Evolutionary conservation across 2,797 vertebrate genomes (phyloP).

Genomic region (Chromis chromis): DNA sequence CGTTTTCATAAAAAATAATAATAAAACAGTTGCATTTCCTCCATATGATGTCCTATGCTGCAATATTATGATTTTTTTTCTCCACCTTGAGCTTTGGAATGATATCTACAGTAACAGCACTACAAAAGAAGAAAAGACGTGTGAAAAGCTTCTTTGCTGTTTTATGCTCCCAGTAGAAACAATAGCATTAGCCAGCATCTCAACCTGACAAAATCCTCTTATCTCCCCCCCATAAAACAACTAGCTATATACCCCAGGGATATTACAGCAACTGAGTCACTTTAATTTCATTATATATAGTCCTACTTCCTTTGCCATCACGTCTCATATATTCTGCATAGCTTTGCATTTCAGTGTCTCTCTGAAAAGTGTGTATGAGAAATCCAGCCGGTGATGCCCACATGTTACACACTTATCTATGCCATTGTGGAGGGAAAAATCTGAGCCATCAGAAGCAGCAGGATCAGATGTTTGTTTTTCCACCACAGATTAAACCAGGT

Average conservation of each 20-base stretch:
- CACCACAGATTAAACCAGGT: conserved; percentile 63
- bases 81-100: conserved; percentile 65
- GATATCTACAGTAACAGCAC: conserved; percentile 72
- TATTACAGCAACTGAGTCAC: conserved; percentile 74
- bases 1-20: conserved; percentile 2
- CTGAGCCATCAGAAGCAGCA: conserved; percentile 27
- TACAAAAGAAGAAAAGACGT: conserved; percentile 71
- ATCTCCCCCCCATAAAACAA: conserved; percentile 80
- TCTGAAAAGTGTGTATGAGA: conserved; percentile 30
- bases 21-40: conserved; percentile 22
- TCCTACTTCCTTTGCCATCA: conserved; percentile 63
- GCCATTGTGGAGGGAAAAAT: conserved; percentile 21
- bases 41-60: conserved; percentile 47
- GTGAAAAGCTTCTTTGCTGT: conserved; percentile 78
- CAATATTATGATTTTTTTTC: conserved; percentile 46
- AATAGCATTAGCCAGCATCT: conserved; percentile 81
- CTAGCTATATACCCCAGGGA: conserved; percentile 75
- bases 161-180: conserved; percentile 76
- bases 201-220: conserved; percentile 83
- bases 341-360: conserved; percentile 63
- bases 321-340: conserved; percentile 64
- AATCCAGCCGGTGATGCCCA: conserved; percentile 24
- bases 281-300: conserved; percentile 81
- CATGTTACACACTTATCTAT: conserved; percentile 40
- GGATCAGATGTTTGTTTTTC: conserved; percentile 53